Evolutionary conservation across 1,140 invertebrate genomes (phyloP), one percentile per base, ranked within the genome.

Genomic region (Drosophila serrata): DNA sequence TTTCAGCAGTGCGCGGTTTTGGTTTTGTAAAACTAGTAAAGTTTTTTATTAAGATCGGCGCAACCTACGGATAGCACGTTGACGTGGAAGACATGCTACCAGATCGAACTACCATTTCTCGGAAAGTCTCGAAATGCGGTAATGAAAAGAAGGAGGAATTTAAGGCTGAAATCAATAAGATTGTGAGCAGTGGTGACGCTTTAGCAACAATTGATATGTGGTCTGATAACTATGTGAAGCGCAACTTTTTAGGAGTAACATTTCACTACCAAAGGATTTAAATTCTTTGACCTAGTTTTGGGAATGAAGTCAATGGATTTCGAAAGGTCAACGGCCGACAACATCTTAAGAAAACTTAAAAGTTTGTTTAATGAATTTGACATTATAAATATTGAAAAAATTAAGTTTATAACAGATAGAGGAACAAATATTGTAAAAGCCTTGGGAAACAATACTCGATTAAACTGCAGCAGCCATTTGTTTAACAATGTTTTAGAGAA

Each of bases 121-220:
- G n/a, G n/a, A n/a, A n/a, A n/a, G n/a, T n/a, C n/a, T n/a, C n/a
- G n/a, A n/a, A n/a, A 15, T 39, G 37, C 35, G 35, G 13, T 2
- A 37, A 37, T 37, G 35, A 35, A 35, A 13, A 37, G 35, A 37
- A 13, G 13, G 7, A 43, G 40, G 17, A 43, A 43, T 17, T 11
- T 1, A 43, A 43, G 17, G 40, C 1, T 19, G 17, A 45, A 22
- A 45, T 45, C 19, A 45, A 45, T 45, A 12, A 13, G 19, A 19
- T 22, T 22, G 43, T 45, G 12, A 22, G 19, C 43, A 45, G 19
- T 22, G 19, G 43, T 22, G 19, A n/a, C 13, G 48, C 27, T n/a
- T 51, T 29, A 51, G 48, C n/a, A n/a, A 51, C 48, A 33, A 51
- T 33, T 31, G 48, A 51, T 5, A 51, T 31, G 48, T 33, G 27